Conservation (phyloP, 1,140 invertebrate genomes). For the Heliconius eleuchia region DNA sequence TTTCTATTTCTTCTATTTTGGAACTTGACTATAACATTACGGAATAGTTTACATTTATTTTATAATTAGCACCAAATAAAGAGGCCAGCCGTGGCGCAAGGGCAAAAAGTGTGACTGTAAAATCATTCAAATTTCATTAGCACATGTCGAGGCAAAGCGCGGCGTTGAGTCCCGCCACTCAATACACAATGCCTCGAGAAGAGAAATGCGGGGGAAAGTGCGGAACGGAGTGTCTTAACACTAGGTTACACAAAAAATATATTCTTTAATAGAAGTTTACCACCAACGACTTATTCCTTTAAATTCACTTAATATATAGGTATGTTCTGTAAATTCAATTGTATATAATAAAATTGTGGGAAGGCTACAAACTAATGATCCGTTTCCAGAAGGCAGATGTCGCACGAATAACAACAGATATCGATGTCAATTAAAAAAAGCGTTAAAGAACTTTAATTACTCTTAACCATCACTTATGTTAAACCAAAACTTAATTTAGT, state of each 20-base stretch:
- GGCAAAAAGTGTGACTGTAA: too few species aligned
- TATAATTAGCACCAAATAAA: too few species aligned
- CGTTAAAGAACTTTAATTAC: constrained; percentile 59
- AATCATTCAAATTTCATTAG: too few species aligned
- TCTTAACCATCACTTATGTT: constrained; percentile 48
- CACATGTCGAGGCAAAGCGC: too few species aligned
- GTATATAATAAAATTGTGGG: not conserved
- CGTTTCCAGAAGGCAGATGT: constrained; percentile 51
- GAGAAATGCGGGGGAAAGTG: too few species aligned
- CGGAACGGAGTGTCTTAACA: too few species aligned
- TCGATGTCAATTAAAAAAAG: constrained; percentile 52
- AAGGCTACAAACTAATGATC: constrained; percentile 22
- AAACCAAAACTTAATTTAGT: constrained; percentile 38
- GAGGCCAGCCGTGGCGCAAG: too few species aligned
- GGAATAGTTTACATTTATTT: too few species aligned
- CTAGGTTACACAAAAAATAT: not conserved
- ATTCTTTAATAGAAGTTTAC: not conserved
- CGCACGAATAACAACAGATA: constrained; percentile 46
- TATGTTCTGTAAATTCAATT: not conserved
- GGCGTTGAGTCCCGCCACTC: too few species aligned
- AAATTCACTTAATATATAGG: not conserved
- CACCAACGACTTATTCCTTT: not conserved
- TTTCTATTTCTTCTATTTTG: too few species aligned
- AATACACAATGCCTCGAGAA: too few species aligned
- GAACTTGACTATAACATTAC: too few species aligned